phyloP scores from a whole-genome alignment of 37 sponge, comb jelly and placozoan species.

The Cladorhizidae sp. region DNA sequence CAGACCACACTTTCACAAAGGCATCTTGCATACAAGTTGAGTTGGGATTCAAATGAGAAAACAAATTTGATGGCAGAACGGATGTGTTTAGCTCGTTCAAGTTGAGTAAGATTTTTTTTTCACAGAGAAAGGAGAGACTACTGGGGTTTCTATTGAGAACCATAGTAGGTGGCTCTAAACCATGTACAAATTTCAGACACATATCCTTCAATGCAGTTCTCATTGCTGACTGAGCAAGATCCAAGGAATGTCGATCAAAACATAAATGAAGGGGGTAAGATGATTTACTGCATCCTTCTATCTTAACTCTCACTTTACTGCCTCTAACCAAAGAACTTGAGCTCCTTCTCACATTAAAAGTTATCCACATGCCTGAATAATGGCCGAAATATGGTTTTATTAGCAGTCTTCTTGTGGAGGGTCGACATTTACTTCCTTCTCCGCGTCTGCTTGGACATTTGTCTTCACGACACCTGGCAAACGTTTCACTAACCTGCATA shows the following conservation, averaged over 20 bases:
- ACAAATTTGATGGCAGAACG: background rate
- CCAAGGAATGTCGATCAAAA: background rate
- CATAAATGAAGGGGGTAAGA: background rate
- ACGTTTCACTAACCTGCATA: background rate
- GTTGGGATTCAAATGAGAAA: conserved; percentile 11
- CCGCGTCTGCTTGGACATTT: background rate
- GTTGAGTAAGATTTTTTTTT: conserved; percentile 35
- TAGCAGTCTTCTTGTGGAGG: background rate
- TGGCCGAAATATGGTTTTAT: conserved; percentile 63
- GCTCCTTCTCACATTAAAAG: conserved; percentile 29
- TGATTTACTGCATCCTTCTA: conserved; percentile 21
- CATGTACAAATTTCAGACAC: conserved; percentile 60
- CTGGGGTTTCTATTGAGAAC: background rate
- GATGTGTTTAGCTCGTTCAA: conserved; percentile 20
- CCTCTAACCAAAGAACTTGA: background rate
- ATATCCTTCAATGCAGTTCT: conserved; percentile 14
- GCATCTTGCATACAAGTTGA: conserved; percentile 3
- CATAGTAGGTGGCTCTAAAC: background rate
- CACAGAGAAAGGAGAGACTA: conserved; percentile 55
- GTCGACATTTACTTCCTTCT: background rate
- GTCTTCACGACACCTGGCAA: background rate
- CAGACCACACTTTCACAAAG: conserved; percentile 37
- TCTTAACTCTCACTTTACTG: conserved; percentile 33
- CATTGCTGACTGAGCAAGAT: background rate
- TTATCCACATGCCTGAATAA: conserved; percentile 57